Percentiles rank a stretch among this genome's conserved stretches.
Evolutionary conservation across 2,113 vertebrate species (phyloP).

Genomic region (Varanus salvator): DNA sequence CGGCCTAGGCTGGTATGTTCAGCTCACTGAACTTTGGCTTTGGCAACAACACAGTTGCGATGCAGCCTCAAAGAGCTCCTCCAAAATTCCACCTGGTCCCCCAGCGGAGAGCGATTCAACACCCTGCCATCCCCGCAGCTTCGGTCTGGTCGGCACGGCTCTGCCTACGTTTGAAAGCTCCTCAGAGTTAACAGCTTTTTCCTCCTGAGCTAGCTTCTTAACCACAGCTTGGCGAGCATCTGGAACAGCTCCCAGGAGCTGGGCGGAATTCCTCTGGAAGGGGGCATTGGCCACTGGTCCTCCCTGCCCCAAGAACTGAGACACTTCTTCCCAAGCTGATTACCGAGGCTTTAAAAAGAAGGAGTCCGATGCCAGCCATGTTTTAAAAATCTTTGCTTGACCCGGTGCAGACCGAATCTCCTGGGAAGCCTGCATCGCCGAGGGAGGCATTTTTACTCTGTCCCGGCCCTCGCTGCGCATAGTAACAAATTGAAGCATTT

Average conservation of each 20-base stretch:
- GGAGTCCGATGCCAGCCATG: background rate
- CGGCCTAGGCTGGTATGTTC: too few relatives aligned
- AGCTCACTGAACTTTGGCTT: too few relatives aligned
- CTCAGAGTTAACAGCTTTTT: background rate
- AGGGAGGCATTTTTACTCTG: background rate
- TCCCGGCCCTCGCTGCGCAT: background rate
- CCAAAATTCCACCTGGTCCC: too few relatives aligned
- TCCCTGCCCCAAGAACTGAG: background rate
- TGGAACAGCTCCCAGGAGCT: background rate
- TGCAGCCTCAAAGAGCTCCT: too few relatives aligned
- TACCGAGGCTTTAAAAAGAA: background rate
- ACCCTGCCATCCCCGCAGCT: too few relatives aligned
- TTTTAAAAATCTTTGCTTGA: background rate
- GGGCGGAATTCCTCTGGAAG: background rate
- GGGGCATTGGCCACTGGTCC: background rate
- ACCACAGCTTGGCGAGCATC: background rate
- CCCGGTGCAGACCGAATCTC: background rate
- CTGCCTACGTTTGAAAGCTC: too few relatives aligned
- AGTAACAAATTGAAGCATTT: slow-evolving; percentile 17
- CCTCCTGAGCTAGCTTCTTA: background rate
- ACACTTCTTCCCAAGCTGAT: too few relatives aligned
- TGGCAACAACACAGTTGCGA: too few relatives aligned
- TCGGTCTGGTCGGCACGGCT: too few relatives aligned
- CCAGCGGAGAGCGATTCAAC: too few relatives aligned
- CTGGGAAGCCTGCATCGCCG: background rate